Base-by-base conservation (phyloP, 1,140 invertebrate genomes). In the Monomorium pharaonis region DNA sequence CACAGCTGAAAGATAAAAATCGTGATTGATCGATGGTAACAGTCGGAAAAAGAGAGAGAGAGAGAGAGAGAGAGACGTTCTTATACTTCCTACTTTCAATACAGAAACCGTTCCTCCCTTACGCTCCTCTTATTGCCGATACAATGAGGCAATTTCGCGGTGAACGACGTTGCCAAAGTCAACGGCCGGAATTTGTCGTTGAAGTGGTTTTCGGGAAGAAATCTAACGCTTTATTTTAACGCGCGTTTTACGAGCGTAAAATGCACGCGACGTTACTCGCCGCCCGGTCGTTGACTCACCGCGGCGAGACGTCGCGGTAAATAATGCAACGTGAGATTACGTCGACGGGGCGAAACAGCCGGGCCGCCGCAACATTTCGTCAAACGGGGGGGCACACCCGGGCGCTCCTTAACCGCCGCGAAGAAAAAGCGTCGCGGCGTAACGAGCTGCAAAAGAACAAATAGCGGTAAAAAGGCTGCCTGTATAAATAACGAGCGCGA, bases 91-190 rank as follows among this genome's bases (percentile, higher is more conserved):
- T 54, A 72, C 67, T 58, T 83, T 60, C 78, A 44, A 74, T 83
- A 60, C 78, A 83, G 78, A 60, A 81, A 69, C 67, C 37, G 67
- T 83, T 12, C 24, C 30, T 16, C 74, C 37, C 69, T 62, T 84
- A 42, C 56, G 70, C 81, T 24, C 21, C 42, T 60, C 5, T 37
- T 44, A 42, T n/a, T n/a, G 42, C 56, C 74, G 69, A 83, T 60
- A 83, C 67, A 83, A 83, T 83, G 37, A 74, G 67, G 78, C 74
- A 84, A 84, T 84, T 63, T 84, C 81, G 81, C 72, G 47, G 63
- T 77, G n/a, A 77, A 84, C 77, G 81, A 84, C 81, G 81, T 77
- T 84, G 81, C 81, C 49, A 27, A 77, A 84, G 74, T 77, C 81
- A 83, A 83, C 67, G 78, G 33, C 67, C 78, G 78, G 65, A 33